Percentiles rank a stretch among this genome's conserved stretches.
These are phyloP conservation scores for Porites divaricata DNA, from an alignment of 92 coral and sea anemone species.

Conservation along the genomic window DNA sequence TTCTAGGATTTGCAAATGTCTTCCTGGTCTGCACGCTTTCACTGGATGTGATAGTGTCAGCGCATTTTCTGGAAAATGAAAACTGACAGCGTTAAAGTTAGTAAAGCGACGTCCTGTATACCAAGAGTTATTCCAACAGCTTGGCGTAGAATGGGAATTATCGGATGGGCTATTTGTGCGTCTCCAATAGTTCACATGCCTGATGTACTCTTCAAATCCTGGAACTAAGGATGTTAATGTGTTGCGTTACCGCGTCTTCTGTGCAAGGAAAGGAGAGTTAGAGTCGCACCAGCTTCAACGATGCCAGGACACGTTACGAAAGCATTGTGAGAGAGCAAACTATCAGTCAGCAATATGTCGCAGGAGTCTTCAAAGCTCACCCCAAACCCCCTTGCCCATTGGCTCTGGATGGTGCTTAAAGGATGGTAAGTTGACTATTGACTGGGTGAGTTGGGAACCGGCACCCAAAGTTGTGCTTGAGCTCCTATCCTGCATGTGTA, in stretches of 20 bases:
- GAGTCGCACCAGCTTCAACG: slow-evolving; percentile 38
- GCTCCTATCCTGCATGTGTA: slow-evolving; percentile 25
- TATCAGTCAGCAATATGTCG: slow-evolving; percentile 14
- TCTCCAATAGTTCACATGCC: slow-evolving; percentile 3
- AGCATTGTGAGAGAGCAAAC: slow-evolving; percentile 36
- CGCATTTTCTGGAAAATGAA: slow-evolving; percentile 42
- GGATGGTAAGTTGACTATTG: slow-evolving; percentile 31
- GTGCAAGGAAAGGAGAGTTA: slow-evolving; percentile 22
- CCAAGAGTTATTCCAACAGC: slow-evolving; percentile 7
- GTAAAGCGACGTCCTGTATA: background rate
- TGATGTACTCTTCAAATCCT: slow-evolving; percentile 9
- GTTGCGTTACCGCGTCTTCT: slow-evolving; percentile 17
- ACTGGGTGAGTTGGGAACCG: slow-evolving; percentile 61
- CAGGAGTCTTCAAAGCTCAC: background rate
- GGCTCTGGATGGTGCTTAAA: slow-evolving; percentile 47
- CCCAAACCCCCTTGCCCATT: slow-evolving; percentile 44
- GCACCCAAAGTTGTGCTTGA: slow-evolving; percentile 43
- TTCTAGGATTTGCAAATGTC: slow-evolving; percentile 34
- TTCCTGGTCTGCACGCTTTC: slow-evolving; percentile 45
- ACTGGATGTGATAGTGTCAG: slow-evolving; percentile 40
- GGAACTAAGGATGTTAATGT: slow-evolving; percentile 15
- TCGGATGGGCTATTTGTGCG: slow-evolving; percentile 1
- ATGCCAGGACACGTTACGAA: slow-evolving; percentile 23
- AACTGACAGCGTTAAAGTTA: slow-evolving; percentile 35
- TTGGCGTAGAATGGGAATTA: slow-evolving; percentile 26